Base-by-base conservation (phyloP, 37 sponge, comb jelly and placozoan species). In the Halisarca cf. caerulea region DNA sequence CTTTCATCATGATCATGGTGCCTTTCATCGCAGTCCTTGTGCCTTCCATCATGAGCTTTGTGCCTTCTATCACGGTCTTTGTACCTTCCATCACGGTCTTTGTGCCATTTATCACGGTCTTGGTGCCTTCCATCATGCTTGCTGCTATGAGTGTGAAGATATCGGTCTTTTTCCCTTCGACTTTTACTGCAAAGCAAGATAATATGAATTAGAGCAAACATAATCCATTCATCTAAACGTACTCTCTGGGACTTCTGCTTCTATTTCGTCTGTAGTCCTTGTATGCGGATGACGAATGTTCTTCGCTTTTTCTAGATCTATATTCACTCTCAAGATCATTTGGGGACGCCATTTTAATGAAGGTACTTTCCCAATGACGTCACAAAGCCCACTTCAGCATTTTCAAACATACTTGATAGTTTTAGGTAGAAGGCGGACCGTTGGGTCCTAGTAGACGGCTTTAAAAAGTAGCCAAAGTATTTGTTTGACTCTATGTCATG, bases 301-400 rank as follows among this genome's bases (percentile, higher is more conserved):
- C 9, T 47, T 25, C 27, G 17, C 78, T 77, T 40, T 45, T 40
- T 40, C 58, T 55, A 15, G 15, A 21, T 55, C 58, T 55, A 55
- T 55, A 15, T 55, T 55, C 58, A 18, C 15, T 39, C 64, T 66
- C 38, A 30, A 3, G 53, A 23, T 51, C 21, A 17, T 2, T 27
- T 32, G 80, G 34, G 58, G 35, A 39, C 51, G 51, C 51, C 51
- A 47, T 47, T 47, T 47, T 47, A 47, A 47, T 47, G 6, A n/a
- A 11, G 51, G 51, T 47, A 47, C 11, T 47, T 47, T 11, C 51
- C 45, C 15, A 21, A 41, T 0, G 58, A 11, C 3, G n/a, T 9
- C 34, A 84, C 72, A 84, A 74, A 62, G 74, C 79, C 78, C 79
- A 86, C 80, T 41, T 78, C 79, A 86, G 79, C 77, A 42, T 14